Evolutionary conservation across 2,113 vertebrate species (phyloP), one percentile per base, ranked within the genome.

Genomic region (Hippocampus mohnikei): DNA sequence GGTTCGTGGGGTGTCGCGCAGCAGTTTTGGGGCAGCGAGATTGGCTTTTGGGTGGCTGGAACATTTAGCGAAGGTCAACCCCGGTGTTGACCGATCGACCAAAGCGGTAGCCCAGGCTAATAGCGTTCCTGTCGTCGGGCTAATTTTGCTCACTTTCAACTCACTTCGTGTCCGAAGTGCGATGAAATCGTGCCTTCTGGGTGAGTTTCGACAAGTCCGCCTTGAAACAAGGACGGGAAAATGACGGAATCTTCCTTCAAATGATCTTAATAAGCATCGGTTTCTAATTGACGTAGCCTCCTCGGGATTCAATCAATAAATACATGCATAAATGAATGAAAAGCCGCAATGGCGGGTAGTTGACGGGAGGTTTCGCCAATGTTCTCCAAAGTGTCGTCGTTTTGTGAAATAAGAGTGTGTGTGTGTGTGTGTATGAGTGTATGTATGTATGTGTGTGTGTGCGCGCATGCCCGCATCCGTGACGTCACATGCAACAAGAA

Each of bases 401-500:
- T 33, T 60, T 3, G 27, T 20, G 6, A 1, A 18, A 8, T 60
- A 29, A 58, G 3, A 6, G 23, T 58, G 55, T 15, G 3, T 56
- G 23, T 9, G n/a, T 56, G n/a, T 18, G n/a, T 15, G 13, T 27
- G 12, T 21, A 8, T 40, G 74, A 79, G n/a, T 15, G 13, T 27
- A 4, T 21, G 16, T 40, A 72, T 81, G 2, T 13, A 10, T 56
- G 23, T 13, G 2, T 56, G 23, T 1, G n/a, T 12, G n/a, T 18
- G n/a, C 2, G 15, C 16, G 27, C 55, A 60, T 16, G 2, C 6
- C 15, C 27, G 58, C 63, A 71, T 70, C 60, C 77, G 71, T 81
- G 66, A 58, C 63, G 58, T 21, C 65, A 68, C 25, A 18, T 75
- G 77, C 21, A 44, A 25, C 23, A 23, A 65, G 21, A 69, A 58